Percentiles rank a stretch among this genome's conserved stretches.
Conservation (phyloP, 2,797 vertebrate species). For the Coranthus polyacanthus region DNA sequence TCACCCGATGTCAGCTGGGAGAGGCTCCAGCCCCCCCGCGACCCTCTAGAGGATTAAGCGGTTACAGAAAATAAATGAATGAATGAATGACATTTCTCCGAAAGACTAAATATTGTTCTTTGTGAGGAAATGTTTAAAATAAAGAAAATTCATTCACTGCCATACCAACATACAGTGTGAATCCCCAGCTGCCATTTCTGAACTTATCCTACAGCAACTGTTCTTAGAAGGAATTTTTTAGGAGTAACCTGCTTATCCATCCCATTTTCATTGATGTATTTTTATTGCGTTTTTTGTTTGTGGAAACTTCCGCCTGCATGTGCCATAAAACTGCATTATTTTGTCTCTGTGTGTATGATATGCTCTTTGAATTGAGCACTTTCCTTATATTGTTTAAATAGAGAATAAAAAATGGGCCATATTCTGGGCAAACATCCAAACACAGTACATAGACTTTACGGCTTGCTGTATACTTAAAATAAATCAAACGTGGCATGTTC, state of each 20-base stretch:
- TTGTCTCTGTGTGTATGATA: not conserved
- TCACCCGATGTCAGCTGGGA: no score
- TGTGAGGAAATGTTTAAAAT: not conserved
- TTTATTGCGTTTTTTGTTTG: constrained; percentile 40
- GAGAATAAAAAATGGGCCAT: constrained; percentile 17
- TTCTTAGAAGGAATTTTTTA: constrained; percentile 1
- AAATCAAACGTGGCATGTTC: constrained; percentile 32
- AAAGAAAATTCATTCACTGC: not conserved
- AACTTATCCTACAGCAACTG: not conserved
- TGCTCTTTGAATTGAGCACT: constrained; percentile 21
- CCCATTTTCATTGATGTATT: constrained; percentile 16
- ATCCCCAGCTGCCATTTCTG: not conserved
- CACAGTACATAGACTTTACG: constrained; percentile 20
- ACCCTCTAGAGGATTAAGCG: no score
- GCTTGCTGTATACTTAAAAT: constrained; percentile 22
- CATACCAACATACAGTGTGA: not conserved
- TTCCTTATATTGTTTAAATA: constrained; percentile 45
- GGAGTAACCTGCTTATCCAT: constrained; percentile 1
- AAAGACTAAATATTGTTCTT: not conserved
- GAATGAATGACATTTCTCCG: constrained; percentile 10
- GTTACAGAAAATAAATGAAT: no score
- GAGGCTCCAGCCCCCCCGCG: no score
- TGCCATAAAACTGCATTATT: constrained; percentile 10
- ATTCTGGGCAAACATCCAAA: constrained; percentile 50
- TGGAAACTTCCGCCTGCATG: constrained; percentile 28